Conservation (phyloP, 2,113 vertebrate species). For the Nestor notabilis region DNA sequence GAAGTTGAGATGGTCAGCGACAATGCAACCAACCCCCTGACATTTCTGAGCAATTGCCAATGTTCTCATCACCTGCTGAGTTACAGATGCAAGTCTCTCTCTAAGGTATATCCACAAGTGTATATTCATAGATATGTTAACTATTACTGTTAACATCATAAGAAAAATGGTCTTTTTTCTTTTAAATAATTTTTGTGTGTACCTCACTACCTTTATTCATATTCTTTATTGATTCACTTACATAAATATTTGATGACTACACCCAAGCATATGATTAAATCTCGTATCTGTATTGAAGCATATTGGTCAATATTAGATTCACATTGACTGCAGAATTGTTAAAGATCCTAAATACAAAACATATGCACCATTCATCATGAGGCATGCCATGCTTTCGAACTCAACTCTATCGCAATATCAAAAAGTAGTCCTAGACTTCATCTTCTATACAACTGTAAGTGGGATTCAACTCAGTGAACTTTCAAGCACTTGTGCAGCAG, state of each 20-base stretch:
- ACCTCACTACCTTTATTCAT: background rate
- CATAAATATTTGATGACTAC: background rate
- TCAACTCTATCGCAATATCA: background rate
- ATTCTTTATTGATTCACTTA: background rate
- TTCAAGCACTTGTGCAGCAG: background rate
- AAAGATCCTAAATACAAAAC: background rate
- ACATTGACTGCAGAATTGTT: background rate
- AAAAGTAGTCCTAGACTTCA: background rate
- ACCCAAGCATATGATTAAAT: background rate
- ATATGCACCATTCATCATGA: background rate
- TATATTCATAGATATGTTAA: background rate
- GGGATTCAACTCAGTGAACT: background rate
- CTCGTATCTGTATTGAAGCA: background rate
- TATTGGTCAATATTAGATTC: background rate
- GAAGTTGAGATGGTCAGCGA: background rate
- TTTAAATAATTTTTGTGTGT: background rate
- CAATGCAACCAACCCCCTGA: background rate
- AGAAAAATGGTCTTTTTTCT: background rate
- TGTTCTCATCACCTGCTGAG: background rate
- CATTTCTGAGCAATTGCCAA: background rate
- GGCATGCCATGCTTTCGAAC: background rate
- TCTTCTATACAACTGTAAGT: background rate
- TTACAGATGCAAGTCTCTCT: background rate
- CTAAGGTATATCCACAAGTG: background rate
- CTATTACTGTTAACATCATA: background rate